Base-by-base conservation (phyloP, 35 echinoderm and acorn worm species). In the Apostichopus californicus region DNA sequence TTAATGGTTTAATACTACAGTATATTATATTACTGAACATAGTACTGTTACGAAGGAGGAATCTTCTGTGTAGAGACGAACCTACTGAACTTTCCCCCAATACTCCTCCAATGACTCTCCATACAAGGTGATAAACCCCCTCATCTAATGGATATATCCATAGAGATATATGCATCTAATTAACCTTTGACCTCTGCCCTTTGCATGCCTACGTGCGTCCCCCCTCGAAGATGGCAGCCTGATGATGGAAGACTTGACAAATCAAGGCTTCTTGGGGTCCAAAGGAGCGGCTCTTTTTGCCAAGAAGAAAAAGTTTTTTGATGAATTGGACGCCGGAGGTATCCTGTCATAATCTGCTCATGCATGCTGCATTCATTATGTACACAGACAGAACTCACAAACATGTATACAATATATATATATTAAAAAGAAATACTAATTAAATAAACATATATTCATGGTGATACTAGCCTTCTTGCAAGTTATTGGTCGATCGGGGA, bases 261-360 rank as follows among this genome's bases (percentile, higher is more conserved):
- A 85, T 59, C 81, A 85, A 63, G 24, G 57, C 81, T 85, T 58
- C 81, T 85, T 85, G 81, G 81, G 81, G 57, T 85, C 81, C 18
- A 85, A 85, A 85, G 81, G 81, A 85, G 81, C 81, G n/a, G 81
- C 81, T 58, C 81, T 85, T 20, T 85, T 85, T 85, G 81, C 81
- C 81, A 85, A 24, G 81, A 85, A 85, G 81, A 85, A 85, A 85
- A 85, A 85, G 17, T 85, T 59, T 85, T 85, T 55, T 85, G 81
- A 85, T 85, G 81, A 56, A 20, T 5, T 85, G 81, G 81, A 85
- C 17, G 14, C 57, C 17, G 57, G 81, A 85, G 81, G 81, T 85
- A 85, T 59, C 81, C 81, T 24, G 81, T 17, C 57, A 59, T 58
- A 85, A 11, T 54, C 57, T 23, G 24, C 54, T 18, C 81, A 85